These are phyloP conservation scores for Crypturellus tataupa DNA, from an alignment of 2,797 vertebrate genomes.

Conservation along the genomic window DNA sequence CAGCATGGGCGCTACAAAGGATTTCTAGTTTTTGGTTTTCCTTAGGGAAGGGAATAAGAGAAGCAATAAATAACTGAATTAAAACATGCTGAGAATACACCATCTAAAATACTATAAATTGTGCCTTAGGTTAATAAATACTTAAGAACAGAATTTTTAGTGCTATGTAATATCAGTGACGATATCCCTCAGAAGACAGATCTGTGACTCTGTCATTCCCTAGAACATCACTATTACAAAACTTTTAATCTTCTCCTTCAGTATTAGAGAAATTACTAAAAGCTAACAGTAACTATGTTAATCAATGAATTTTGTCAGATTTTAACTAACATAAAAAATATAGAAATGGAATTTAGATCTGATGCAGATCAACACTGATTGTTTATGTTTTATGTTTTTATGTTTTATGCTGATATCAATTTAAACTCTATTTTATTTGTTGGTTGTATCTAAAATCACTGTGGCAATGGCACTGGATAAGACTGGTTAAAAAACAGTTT, in stretches of 20 bases:
- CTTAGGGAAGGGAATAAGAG: background rate
- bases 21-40: background rate
- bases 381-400: too few species aligned
- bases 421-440: background rate
- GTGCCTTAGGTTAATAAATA: background rate
- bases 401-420: too few species aligned
- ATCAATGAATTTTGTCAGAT: background rate
- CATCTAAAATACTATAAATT: background rate
- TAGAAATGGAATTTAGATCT: background rate
- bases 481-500: too few species aligned
- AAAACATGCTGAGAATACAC: background rate
- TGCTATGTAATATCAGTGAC: background rate
- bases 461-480: background rate
- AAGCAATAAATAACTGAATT: background rate
- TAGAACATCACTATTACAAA: background rate
- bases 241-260: background rate
- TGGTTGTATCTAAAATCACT: background rate
- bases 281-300: too few species aligned
- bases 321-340: background rate
- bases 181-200: too few species aligned
- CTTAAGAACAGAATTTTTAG: background rate
- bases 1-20: background rate
- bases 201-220: background rate
- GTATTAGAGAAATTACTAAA: background rate
- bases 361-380: background rate